Conservation (phyloP, 2,888 invertebrate genomes). For the Cremastobaeus sp. region DNA sequence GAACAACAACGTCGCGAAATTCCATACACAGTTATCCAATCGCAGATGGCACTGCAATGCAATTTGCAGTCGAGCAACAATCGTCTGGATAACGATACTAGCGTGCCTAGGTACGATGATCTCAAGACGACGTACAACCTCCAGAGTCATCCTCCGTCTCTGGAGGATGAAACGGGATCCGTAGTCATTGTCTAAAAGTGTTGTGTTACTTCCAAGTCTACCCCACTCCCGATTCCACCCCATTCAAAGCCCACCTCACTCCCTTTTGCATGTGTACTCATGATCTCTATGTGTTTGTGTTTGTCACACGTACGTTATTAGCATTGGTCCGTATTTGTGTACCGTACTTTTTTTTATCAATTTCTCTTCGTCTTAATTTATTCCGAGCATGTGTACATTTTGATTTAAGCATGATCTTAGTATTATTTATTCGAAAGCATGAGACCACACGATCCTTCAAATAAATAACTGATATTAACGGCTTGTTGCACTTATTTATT, state of each 20-base stretch:
- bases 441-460: conserved; percentile 68
- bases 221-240: not conserved
- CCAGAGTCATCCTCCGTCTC: conserved; percentile 73
- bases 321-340: conserved; percentile 35
- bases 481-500: conserved; percentile 76
- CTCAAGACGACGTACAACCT: conserved; percentile 76
- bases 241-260: not conserved
- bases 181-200: conserved; percentile 76
- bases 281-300: conserved; percentile 39
- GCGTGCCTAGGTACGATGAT: conserved; percentile 78
- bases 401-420: conserved; percentile 67
- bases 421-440: conserved; percentile 76
- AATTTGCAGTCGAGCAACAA: conserved; percentile 72
- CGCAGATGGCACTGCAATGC: conserved; percentile 76
- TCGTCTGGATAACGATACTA: conserved; percentile 70
- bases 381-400: conserved; percentile 74
- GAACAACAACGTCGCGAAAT: conserved; percentile 92
- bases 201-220: conserved; percentile 16
- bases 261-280: conserved; percentile 56
- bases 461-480: conserved; percentile 77
- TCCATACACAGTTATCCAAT: conserved; percentile 91
- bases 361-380: conserved; percentile 70
- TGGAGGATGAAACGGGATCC: conserved; percentile 78
- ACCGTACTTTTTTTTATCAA: conserved; percentile 45
- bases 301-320: conserved; percentile 37